phyloP scores from a whole-genome alignment of 2,888 invertebrate genomes.

The Lydus trimaculatus region DNA sequence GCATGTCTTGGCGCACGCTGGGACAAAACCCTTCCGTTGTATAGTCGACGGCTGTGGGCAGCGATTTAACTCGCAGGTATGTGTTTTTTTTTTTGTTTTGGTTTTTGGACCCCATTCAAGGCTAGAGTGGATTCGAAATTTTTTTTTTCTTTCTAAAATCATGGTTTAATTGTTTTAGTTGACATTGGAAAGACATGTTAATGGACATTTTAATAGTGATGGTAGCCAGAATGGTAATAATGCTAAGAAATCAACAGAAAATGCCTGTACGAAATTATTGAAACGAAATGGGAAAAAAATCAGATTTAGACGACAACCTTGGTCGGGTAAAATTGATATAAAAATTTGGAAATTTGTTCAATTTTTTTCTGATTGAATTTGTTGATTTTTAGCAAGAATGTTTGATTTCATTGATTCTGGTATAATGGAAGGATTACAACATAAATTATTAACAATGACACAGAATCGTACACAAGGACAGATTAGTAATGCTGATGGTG shows the following conservation, averaged over 20 bases:
- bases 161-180: conserved; percentile 64
- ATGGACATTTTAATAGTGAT: conserved; percentile 85
- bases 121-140: background rate
- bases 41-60: conserved; percentile 94
- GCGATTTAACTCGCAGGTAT: conserved; percentile 86
- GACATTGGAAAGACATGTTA: conserved; percentile 90
- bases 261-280: conserved; percentile 78
- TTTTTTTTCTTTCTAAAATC: no score
- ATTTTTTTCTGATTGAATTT: background rate
- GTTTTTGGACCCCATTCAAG: background rate
- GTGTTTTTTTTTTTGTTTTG: conserved; percentile 31
- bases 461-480: conserved; percentile 68
- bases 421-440: conserved; percentile 90
- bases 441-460: conserved; percentile 73
- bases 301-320: conserved; percentile 85
- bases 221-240: conserved; percentile 63
- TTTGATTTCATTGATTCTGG: conserved; percentile 94
- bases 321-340: conserved; percentile 74
- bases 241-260: conserved; percentile 76
- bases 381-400: conserved; percentile 78
- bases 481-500: conserved; percentile 65
- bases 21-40: conserved; percentile 93
- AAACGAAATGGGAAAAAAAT: conserved; percentile 88
- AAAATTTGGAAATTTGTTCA: background rate
- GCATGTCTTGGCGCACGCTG: conserved; percentile 89